Evolutionary conservation across 2,888 invertebrate genomes (phyloP), one percentile per base, ranked within the genome.

Genomic region (Drosophila maculinotata): DNA sequence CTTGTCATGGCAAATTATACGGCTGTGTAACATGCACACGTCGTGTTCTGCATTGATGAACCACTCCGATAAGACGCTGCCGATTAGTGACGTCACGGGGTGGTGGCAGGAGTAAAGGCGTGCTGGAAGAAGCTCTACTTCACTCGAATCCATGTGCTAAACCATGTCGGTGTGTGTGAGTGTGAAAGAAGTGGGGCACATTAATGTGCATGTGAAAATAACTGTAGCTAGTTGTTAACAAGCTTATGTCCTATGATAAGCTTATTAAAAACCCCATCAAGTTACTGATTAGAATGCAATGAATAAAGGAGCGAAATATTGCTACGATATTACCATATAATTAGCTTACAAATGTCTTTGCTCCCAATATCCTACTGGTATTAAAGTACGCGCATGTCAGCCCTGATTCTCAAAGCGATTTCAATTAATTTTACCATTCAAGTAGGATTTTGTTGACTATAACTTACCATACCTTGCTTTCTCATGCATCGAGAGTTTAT

Each of bases 371-470:
- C 4, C 20, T 20, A 20, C 20, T 20, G n/a, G n/a, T n/a, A n/a
- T n/a, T n/a, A n/a, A n/a, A n/a, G n/a, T n/a, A n/a, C n/a, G n/a
- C n/a, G n/a, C n/a, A 12, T 12, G 14, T 17, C 12, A 12, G 14
- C 31, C 42, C 33, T 7, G 33, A 28, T 23, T 45, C 47, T 64
- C 42, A 49, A 41, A 59, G 49, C 58, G 71, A 58, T 75, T 79
- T 74, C 72, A 86, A 78, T 86, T 78, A 80, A 83, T 76, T 75
- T 69, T 65, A 65, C 59, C 45, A 58, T 53, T 63, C 59, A 57
- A 71, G 73, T 58, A 69, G n/a, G 25, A 15, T 51, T 45, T 33
- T 45, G 10, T 20, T 44, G n/a, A 23, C 20, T 20, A 20, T 20
- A n/a, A n/a, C n/a, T n/a, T n/a, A 20, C 20, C 20, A 20, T 20